Conservation (phyloP, 2,888 invertebrate genomes). For the Theretra japonica region DNA sequence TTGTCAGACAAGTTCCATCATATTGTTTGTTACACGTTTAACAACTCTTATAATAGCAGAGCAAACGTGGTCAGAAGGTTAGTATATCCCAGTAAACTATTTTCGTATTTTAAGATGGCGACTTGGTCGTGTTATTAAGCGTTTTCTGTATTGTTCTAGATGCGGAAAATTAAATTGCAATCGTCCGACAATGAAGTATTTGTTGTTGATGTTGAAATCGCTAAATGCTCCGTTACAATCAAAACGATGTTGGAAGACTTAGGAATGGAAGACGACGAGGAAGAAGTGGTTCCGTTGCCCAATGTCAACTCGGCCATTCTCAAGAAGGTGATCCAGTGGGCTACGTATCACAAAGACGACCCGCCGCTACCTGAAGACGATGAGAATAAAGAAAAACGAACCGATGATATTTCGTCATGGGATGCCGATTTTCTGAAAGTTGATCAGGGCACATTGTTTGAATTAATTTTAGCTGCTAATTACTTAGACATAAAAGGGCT, state of each 20-base stretch:
- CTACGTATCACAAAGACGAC: conserved; percentile 97
- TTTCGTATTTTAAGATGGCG: conserved; percentile 49
- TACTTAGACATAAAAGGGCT: conserved; percentile 98
- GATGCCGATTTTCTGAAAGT: conserved; percentile 99
- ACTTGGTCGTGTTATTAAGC: conserved; percentile 39
- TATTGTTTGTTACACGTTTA: neutral
- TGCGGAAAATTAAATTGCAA: conserved; percentile 97
- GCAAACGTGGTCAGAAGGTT: conserved; percentile 28
- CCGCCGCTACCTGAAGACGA: conserved; percentile 98
- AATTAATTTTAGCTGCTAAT: conserved; percentile 98
- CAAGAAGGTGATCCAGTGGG: conserved; percentile 97
- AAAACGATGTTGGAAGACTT: conserved; percentile 99
- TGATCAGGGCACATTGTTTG: conserved; percentile 98
- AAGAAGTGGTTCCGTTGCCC: conserved; percentile 97
- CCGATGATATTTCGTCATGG: conserved; percentile 99
- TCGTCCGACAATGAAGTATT: conserved; percentile 98
- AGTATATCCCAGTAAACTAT: conserved; percentile 34
- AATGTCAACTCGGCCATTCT: conserved; percentile 99
- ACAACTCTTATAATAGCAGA: neutral
- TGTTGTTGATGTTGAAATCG: conserved; percentile 98
- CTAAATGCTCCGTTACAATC: conserved; percentile 98
- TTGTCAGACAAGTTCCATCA: neutral
- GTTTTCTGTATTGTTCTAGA: conserved; percentile 78
- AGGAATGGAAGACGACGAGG: conserved; percentile 96
- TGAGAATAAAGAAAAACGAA: conserved; percentile 98